A percentile compares a stretch with the other conserved stretches of the same genome.
Evolutionary conservation across 1,140 invertebrate species (phyloP).

Genomic region (Thaumetopoea pityocampa): DNA sequence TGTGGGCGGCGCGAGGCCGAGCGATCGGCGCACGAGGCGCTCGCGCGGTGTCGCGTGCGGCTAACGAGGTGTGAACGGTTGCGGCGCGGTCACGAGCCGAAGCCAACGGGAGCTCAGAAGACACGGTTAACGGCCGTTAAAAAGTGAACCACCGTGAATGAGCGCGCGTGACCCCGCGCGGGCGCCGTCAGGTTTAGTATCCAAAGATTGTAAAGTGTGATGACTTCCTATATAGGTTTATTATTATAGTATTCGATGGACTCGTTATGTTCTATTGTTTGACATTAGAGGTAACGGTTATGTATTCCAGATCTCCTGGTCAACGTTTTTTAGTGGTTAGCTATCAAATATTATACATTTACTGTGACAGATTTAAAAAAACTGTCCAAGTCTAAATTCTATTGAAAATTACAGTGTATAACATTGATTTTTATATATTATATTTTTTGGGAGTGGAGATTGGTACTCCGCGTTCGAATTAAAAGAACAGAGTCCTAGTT

Average conservation of each 20-base stretch:
- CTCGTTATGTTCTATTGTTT: slow-evolving; percentile 65
- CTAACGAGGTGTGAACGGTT: background rate
- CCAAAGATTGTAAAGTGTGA: slow-evolving; percentile 72
- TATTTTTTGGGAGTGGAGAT: slow-evolving; percentile 15
- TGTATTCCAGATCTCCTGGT: slow-evolving; percentile 50
- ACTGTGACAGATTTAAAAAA: slow-evolving; percentile 8
- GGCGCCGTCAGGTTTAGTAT: slow-evolving; percentile 57
- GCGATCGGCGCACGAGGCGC: slow-evolving; percentile 5
- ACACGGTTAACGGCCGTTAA: no score
- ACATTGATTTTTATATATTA: slow-evolving; percentile 30
- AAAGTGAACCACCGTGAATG: no score
- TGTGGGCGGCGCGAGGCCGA: background rate
- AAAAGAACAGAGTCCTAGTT: background rate
- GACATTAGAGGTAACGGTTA: slow-evolving; percentile 42
- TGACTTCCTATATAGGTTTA: slow-evolving; percentile 70
- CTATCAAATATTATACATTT: slow-evolving; percentile 22
- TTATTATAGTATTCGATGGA: slow-evolving; percentile 67
- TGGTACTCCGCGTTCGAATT: slow-evolving; percentile 17
- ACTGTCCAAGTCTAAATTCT: slow-evolving; percentile 12
- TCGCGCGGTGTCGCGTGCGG: slow-evolving; percentile 1
- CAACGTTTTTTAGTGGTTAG: slow-evolving; percentile 41
- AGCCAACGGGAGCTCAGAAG: no score
- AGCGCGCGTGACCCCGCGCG: slow-evolving; percentile 1
- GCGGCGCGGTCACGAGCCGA: no score
- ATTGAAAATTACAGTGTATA: slow-evolving; percentile 16